Evolutionary conservation across 2,797 vertebrate genomes (phyloP), one percentile per base, ranked within the genome.

Genomic region (Darevskia nairensis): DNA sequence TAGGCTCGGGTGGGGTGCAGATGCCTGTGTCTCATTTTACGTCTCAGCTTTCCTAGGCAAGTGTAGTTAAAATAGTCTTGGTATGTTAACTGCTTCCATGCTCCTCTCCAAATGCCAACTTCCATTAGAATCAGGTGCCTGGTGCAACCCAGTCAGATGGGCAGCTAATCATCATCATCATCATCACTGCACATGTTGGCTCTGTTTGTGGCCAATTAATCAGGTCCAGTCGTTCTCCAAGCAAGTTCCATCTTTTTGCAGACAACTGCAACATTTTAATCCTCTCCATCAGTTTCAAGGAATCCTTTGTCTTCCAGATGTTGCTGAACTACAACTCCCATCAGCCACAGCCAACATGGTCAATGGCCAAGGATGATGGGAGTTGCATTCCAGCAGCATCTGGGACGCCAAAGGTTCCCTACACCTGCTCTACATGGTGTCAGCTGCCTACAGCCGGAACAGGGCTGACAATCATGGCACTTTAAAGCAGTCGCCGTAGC

Each of bases 11-110:
- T 35, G 39, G 39, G 27, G 44, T 7, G 8, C 55, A 15, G 64
- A n/a, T 4, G 0, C 80, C n/a, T 59, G 69, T 0, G 46, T 77
- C 59, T 85, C 0, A 71, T 75, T 93, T 87, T 72, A 90, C 88
- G 87, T 82, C 61, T 82, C 83, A 46, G 2, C 19, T 88, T 89
- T 89, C 76, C 32, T 76, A 41, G 55, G 0, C 61, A 80, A 35
- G 19, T n/a, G 4, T 89, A n/a, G 0, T 82, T 89, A 90, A 86
- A 92, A 88, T n/a, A 86, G 74, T 41, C 72, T 86, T 72, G 41
- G 83, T 59, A 32, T 79, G 75, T 55, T 4, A 76, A 82, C 50
- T 78, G 41, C 59, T 91, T 78, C 71, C 10, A 15, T 72, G 64
- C 2, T 23, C 29, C 50, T 35, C 59, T 17, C 19, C 44, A 39